These are phyloP conservation scores for Kradibia gibbosae DNA, from an alignment of 1,140 invertebrate species.

Conservation along the genomic window DNA sequence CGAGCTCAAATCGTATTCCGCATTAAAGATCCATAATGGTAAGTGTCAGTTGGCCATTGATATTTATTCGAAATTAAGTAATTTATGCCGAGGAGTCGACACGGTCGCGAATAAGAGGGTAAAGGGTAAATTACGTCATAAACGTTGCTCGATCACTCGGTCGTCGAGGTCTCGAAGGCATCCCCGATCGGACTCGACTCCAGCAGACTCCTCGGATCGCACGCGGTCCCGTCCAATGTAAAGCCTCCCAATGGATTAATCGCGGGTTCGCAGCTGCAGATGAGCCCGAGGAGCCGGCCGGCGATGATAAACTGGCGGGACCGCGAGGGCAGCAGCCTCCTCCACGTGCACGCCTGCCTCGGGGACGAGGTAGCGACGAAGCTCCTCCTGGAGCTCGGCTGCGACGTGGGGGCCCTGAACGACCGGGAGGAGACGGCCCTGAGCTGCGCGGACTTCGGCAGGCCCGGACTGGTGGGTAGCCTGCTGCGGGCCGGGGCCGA, in stretches of 20 bases:
- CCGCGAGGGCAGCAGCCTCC: neutral
- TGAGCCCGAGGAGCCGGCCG: neutral
- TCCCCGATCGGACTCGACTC: too few species aligned
- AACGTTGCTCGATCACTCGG: too few species aligned
- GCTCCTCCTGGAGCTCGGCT: neutral
- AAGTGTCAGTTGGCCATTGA: neutral
- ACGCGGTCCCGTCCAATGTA: too few species aligned
- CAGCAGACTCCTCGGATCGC: too few species aligned
- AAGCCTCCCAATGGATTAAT: too few species aligned
- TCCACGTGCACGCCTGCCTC: neutral
- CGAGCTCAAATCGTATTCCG: neutral
- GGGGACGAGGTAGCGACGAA: neutral
- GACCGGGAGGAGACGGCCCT: slow-evolving; percentile 13
- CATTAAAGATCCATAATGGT: neutral
- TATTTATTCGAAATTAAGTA: too few species aligned
- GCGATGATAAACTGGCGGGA: neutral
- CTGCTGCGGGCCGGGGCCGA: neutral
- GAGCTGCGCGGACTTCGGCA: neutral
- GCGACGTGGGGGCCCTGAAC: neutral
- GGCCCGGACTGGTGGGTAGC: neutral
- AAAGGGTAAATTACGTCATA: too few species aligned
- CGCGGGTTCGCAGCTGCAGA: neutral
- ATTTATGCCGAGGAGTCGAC: too few species aligned
- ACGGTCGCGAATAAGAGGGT: too few species aligned
- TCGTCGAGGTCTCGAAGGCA: too few species aligned